Base-by-base conservation (phyloP, 2,888 invertebrate genomes). In the Lepidochrysops patricia region DNA sequence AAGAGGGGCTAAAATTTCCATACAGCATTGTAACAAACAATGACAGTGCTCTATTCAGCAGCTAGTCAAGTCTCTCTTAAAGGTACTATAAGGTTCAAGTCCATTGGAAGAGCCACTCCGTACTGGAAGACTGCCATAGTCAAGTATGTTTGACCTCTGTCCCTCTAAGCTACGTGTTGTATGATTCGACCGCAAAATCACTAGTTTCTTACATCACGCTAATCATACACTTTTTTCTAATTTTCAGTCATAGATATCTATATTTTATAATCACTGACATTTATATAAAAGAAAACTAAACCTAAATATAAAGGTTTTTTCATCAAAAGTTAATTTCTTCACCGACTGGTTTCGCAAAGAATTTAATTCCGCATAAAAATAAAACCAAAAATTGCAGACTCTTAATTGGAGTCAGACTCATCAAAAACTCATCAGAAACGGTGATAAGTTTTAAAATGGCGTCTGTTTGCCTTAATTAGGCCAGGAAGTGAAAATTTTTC, bases 401-500 rank as follows among this genome's bases (percentile, higher is more conserved):
- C 15, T 37, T 37, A 37, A 37, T 37, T 37, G 37, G 37, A 6
- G 7, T n/a, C 15, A 6, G 29, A 29, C 37, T 37, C 37, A 7
- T 37, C 37, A 37, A 5, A 37, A 37, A 37, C 37, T 37, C 37
- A 37, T 37, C 15, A 37, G 12, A 34, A 29, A 56, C 13, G 19
- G 26, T 56, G 26, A 57, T 13, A 7, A 35, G 13, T 32, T 48
- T 19, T 3, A 15, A 25, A 35, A 26, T 37, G 13, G 19, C 9
- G 32, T 57, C 37, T 37, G 13, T 57, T 37, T 35, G n/a, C 2
- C 4, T 6, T 35, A 25, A 57, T 57, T 23, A 25, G 57, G 26
- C 19, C 54, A 15, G 26, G 37, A 26, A 57, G n/a, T 37, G 26
- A n/a, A 57, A 57, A 13, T 25, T 37, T 34, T 49, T 58, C n/a